Conservation (phyloP, 1,140 invertebrate species). For the Diachasmimorpha longicaudata region DNA sequence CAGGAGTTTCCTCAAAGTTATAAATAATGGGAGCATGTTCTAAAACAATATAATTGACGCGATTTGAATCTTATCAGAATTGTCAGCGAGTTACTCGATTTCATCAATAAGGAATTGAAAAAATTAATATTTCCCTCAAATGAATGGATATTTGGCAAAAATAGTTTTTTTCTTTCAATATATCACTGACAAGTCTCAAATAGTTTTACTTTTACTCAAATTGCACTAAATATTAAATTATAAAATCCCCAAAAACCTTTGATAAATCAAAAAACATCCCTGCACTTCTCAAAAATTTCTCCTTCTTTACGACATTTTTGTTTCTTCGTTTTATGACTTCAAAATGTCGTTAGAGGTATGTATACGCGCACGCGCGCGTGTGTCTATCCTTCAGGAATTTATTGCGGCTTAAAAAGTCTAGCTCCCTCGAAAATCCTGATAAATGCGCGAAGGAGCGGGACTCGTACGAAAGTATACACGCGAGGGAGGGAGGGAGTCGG, state of each 20-base stretch:
- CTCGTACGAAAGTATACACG: constrained; percentile 33
- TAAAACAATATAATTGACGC: too few species aligned
- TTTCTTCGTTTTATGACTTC: constrained; percentile 37
- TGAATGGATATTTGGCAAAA: too few species aligned
- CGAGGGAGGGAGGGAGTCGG: background rate
- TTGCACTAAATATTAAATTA: too few species aligned
- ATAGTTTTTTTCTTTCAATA: too few species aligned
- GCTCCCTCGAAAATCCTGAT: constrained; percentile 63
- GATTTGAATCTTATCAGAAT: too few species aligned
- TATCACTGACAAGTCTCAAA: too few species aligned
- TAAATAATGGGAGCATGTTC: too few species aligned
- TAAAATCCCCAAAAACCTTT: background rate
- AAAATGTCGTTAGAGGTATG: constrained; percentile 36
- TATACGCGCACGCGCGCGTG: constrained; percentile 32
- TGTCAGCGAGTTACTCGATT: too few species aligned
- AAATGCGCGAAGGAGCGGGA: constrained; percentile 55
- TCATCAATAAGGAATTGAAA: too few species aligned
- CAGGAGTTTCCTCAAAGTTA: too few species aligned
- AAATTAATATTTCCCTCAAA: too few species aligned
- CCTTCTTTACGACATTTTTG: background rate
- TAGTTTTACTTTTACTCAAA: too few species aligned
- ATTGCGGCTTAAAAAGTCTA: constrained; percentile 63
- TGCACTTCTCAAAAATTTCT: background rate
- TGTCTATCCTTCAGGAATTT: constrained; percentile 47
- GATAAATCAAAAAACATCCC: background rate